These are phyloP conservation scores for Dynastes tityus DNA, from an alignment of 2,888 invertebrate species.

Conservation along the genomic window DNA sequence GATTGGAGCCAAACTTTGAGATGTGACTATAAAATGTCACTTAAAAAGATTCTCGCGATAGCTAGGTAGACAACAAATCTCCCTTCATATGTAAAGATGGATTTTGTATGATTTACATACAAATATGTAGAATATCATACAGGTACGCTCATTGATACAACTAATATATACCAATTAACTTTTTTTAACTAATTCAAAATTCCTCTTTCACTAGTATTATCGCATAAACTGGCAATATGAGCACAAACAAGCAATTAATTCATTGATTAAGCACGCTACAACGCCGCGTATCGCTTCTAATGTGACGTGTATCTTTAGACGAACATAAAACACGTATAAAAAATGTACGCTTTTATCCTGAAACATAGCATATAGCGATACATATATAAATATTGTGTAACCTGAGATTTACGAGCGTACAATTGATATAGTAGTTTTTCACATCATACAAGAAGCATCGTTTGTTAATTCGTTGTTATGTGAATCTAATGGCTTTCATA, in stretches of 20 bases:
- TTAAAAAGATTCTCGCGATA: too few relatives aligned
- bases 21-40: too few relatives aligned
- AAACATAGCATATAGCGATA: background rate
- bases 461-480: constrained; percentile 40
- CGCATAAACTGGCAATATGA: constrained; percentile 26
- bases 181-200: constrained; percentile 14
- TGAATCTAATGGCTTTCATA: constrained; percentile 44
- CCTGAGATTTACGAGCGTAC: constrained; percentile 35
- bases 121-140: background rate
- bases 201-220: background rate
- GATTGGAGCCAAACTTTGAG: too few relatives aligned
- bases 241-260: constrained; percentile 22
- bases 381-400: constrained; percentile 25
- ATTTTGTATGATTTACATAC: too few relatives aligned
- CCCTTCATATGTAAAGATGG: too few relatives aligned
- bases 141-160: background rate
- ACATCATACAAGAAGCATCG: constrained; percentile 30
- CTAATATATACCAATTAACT: constrained; percentile 7
- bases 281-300: constrained; percentile 4
- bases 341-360: constrained; percentile 22
- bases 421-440: constrained; percentile 43
- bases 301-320: constrained; percentile 24
- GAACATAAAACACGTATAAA: constrained; percentile 21
- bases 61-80: too few relatives aligned
- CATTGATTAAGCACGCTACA: constrained; percentile 26